Base-by-base conservation (phyloP, 2,797 vertebrate genomes). In the Varecia variegata region DNA sequence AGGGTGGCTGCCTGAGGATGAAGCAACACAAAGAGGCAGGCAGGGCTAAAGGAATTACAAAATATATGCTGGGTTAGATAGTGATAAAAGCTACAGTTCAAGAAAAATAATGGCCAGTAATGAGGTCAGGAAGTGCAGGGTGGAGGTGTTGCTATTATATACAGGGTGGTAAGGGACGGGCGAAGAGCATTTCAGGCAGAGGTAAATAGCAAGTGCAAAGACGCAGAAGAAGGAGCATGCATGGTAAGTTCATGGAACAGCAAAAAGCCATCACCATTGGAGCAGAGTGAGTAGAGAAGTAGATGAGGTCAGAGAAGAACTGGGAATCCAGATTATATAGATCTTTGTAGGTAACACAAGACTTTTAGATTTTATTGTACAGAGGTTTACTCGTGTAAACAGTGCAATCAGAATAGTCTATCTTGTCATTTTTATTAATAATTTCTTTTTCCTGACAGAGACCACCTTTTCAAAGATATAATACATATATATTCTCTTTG, bases 391-490 rank as follows among this genome's bases (percentile, higher is more conserved):
- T 87, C 56, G 14, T 84, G 74, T 92, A 89, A 76, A 56, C 14
- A 89, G 43, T 76, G 6, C 30, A 89, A 23, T 74, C 50, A 95
- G 77, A 83, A 93, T 52, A 58, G 20, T 84, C 52, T 77, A 84
- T 95, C 32, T 40, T 91, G 58, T 91, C 12, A 14, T 88, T 91
- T 88, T 60, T 50, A 58, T 58, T 58, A 58, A 27, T 58, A 89
- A 67, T 88, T 88, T 84, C 20, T 79, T 92, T 89, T 89, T 81
- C 84, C 20, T 76, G 60, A 92, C 81, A 88, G 30, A 67, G n/a
- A 84, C 18, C 62, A 80, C 79, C 43, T 89, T 73, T 70, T 76
- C 45, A 86, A 85, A 38, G 12, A 80, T 86, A 65, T 35, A 65
- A 83, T 32, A 56, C 8, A 47, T 54, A 50, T 80, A 6, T 27